phyloP scores from a whole-genome alignment of 2,113 vertebrate species.

The Anseranas semipalmata region DNA sequence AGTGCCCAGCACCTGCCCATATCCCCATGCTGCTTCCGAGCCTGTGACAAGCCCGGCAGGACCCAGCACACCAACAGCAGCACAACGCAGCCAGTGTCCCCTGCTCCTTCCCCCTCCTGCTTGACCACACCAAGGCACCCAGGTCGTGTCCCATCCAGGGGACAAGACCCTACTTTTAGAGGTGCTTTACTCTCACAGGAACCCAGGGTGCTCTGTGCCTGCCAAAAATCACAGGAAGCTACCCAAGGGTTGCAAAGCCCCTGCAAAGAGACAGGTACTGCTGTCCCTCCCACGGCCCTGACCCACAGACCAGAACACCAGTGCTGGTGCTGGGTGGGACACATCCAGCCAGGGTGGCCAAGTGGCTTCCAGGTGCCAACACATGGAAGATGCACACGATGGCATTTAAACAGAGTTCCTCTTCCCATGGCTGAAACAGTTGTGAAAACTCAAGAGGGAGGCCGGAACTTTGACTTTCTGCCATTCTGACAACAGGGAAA shows the following conservation, averaged over 20 bases:
- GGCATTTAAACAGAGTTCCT: background rate
- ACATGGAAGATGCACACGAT: accelerated
- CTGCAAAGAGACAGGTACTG: accelerated
- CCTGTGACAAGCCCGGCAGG: background rate
- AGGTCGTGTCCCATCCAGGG: background rate
- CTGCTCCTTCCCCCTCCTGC: background rate
- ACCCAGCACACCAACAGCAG: background rate
- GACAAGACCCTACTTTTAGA: background rate
- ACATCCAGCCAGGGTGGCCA: background rate
- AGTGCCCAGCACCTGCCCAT: background rate
- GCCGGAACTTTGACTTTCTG: background rate
- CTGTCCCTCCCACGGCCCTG: background rate
- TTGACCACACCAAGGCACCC: background rate
- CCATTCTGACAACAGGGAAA: background rate
- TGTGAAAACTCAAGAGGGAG: background rate
- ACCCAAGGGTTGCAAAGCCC: background rate
- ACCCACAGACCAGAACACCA: accelerated
- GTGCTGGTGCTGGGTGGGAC: accelerated
- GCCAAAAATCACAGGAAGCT: background rate
- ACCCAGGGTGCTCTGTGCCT: accelerated
- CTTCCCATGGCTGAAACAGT: accelerated
- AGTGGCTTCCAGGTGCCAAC: background rate
- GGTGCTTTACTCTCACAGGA: background rate
- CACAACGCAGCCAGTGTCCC: background rate
- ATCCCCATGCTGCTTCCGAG: background rate